These are phyloP conservation scores for Myiozetetes cayanensis DNA, from an alignment of 2,113 vertebrate genomes.

Conservation along the genomic window DNA sequence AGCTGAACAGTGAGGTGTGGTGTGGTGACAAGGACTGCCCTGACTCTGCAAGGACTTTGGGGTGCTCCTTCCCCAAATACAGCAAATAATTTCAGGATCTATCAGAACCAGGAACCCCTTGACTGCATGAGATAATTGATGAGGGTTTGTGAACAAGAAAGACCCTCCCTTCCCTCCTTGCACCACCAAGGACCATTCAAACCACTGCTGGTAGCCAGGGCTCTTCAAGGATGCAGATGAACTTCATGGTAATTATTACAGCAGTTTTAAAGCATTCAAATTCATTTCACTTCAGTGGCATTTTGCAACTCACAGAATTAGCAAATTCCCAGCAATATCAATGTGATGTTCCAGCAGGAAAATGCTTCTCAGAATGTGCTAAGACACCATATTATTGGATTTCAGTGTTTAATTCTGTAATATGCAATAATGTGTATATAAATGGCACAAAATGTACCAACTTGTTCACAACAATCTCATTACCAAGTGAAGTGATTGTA, in stretches of 20 bases:
- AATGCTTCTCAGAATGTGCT: background rate
- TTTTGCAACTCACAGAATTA: background rate
- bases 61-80: background rate
- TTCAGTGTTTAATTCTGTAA: slow-evolving; percentile 22
- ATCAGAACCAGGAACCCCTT: background rate
- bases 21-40: background rate
- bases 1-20: background rate
- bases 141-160: background rate
- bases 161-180: background rate
- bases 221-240: background rate
- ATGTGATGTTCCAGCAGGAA: background rate
- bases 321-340: background rate
- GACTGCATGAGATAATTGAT: background rate
- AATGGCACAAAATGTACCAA: slow-evolving; percentile 29
- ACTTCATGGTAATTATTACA: background rate
- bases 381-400: background rate
- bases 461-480: background rate
- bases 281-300: background rate
- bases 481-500: slow-evolving; percentile 9
- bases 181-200: background rate
- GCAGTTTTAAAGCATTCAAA: background rate
- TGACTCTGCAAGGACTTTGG: background rate
- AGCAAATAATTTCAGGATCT: background rate
- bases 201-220: background rate
- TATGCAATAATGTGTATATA: background rate